Base-by-base conservation (phyloP, 2,888 invertebrate species). In the Timema podura region DNA sequence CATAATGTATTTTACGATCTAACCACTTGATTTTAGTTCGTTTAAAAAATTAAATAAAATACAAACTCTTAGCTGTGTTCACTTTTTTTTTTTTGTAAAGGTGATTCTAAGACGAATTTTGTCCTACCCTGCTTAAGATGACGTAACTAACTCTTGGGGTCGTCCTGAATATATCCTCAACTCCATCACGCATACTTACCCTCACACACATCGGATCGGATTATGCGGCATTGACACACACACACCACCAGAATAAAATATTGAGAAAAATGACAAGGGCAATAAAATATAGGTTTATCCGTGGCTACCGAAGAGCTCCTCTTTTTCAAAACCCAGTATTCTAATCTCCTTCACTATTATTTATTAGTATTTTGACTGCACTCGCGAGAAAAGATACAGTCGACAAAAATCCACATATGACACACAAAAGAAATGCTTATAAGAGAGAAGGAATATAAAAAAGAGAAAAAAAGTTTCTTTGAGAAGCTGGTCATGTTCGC, bases 401-500 rank as follows among this genome's bases (percentile, higher is more conserved):
- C 61, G 30, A 61, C 61, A 61, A 61, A 61, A 61, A 61, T 61
- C 61, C 61, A 61, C 61, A 61, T 61, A 61, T 61, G 61, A 61
- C 61, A 61, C 45, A 61, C 45, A 61, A 61, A 61, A 61, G 61
- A 44, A 61, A 61, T 61, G 30, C 61, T 48, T 54, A 48, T 54
- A 47, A 68, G 47, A 46, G 59, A 48, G 49, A 46, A 45, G 49
- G 67, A 57, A 49, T 57, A 30, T 45, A 57, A 69, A 54, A 44
- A 51, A 48, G 47, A 16, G 47, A n/a, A 30, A 67, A 49, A 70
- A 68, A 15, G 51, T 48, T 68, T 49, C 65, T 73, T 65, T 64
- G 65, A 69, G 70, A 73, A 71, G 70, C 73, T 69, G 70, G 70
- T 68, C 73, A 71, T 73, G 73, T 73, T 73, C 73, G 68, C 73